phyloP scores from a whole-genome alignment of 2,113 vertebrate species.

The Notothenia rossii region DNA sequence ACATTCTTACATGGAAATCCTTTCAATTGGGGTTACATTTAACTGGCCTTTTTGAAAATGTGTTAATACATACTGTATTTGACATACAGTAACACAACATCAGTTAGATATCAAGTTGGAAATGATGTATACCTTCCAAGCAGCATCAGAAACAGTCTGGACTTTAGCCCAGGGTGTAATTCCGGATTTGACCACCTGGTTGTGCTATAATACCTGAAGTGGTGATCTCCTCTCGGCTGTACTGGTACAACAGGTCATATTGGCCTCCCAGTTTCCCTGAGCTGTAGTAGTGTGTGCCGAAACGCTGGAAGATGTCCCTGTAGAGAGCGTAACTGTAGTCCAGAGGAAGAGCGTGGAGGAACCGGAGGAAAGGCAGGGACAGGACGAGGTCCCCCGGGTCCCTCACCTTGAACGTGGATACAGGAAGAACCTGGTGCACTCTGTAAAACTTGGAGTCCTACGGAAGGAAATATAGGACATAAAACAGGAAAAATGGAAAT shows the following conservation, averaged over 20 bases:
- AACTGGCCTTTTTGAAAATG: background rate
- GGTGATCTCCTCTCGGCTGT: slow-evolving; percentile 85
- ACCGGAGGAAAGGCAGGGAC: slow-evolving; percentile 88
- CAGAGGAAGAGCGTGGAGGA: slow-evolving; percentile 89
- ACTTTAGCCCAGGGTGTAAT: background rate
- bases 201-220: slow-evolving; percentile 84
- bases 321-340: slow-evolving; percentile 94
- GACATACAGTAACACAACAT: no score
- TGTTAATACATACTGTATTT: background rate
- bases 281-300: slow-evolving; percentile 93
- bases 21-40: no score
- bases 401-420: slow-evolving; percentile 89
- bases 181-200: background rate
- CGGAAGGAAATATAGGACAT: slow-evolving; percentile 19
- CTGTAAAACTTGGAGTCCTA: slow-evolving; percentile 91
- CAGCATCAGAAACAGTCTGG: no score
- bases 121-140: no score
- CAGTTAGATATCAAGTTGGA: no score
- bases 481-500: background rate
- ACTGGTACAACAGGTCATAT: slow-evolving; percentile 95
- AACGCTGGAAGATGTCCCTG: slow-evolving; percentile 91
- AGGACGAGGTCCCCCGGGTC: slow-evolving; percentile 84
- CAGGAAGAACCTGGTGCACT: slow-evolving; percentile 89
- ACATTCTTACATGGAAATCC: no score
- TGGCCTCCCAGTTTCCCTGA: slow-evolving; percentile 90